A percentile compares a stretch with the other conserved stretches of the same genome.
phyloP scores from a whole-genome alignment of 1,140 invertebrate genomes.

The Dryas iulia region DNA sequence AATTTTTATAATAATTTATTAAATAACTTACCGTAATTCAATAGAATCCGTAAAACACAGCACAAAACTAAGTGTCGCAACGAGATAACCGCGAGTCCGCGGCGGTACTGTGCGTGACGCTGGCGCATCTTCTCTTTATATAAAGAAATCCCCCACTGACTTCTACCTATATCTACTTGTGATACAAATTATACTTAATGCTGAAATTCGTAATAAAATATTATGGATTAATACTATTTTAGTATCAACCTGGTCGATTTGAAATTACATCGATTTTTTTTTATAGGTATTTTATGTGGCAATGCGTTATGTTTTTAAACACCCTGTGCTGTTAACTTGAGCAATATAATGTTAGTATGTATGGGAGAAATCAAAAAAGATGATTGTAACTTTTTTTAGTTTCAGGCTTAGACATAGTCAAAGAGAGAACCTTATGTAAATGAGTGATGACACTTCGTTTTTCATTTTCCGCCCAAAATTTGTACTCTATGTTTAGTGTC shows the following conservation, averaged over 20 bases:
- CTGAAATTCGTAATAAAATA: conserved; percentile 1
- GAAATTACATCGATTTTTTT: not conserved
- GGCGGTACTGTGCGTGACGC: conserved; percentile 34
- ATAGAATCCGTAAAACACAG: conserved; percentile 29
- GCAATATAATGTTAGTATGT: too few relatives aligned
- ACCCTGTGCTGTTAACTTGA: not conserved
- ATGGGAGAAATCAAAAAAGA: not conserved
- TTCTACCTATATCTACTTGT: conserved; percentile 21
- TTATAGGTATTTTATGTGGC: not conserved
- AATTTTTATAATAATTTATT: not conserved
- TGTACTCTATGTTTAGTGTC: too few relatives aligned
- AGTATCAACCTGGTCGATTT: not conserved
- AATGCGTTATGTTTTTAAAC: not conserved
- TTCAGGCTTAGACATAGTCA: too few relatives aligned
- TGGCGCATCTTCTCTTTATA: conserved; percentile 54
- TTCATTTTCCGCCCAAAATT: too few relatives aligned
- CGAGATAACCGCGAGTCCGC: conserved; percentile 31
- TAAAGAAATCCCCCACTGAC: conserved; percentile 44
- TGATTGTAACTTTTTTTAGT: too few relatives aligned
- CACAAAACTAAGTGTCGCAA: not conserved
- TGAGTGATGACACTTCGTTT: too few relatives aligned
- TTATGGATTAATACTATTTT: not conserved
- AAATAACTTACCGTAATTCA: conserved; percentile 22
- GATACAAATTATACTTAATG: conserved; percentile 22
- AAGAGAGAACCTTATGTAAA: too few relatives aligned